Evolutionary conservation across 1,140 invertebrate species (phyloP), one percentile per base, ranked within the genome.

Genomic region (Diorhabda carinulata): DNA sequence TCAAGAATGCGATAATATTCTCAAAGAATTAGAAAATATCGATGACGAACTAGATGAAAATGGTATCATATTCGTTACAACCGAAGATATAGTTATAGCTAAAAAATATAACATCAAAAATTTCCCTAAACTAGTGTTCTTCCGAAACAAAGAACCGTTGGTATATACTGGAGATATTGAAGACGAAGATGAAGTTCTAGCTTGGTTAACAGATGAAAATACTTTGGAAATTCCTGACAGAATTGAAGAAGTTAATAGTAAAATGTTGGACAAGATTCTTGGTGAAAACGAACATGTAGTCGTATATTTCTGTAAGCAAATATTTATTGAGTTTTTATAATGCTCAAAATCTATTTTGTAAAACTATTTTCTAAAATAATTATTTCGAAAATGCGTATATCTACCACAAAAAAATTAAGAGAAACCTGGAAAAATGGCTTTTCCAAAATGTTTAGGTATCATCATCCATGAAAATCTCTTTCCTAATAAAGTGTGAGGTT

Each of bases 21-120:
- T 96, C 9, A 87, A 92, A 8, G 93, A 95, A 79, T 82, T 97
- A 57, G 95, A 97, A 79, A 94, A 95, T 73, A 95, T 97, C 73
- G 95, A 98, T 77, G 95, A 97, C 80, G 94, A 97, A 80, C 82
- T 96, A 3, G 95, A 97, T 79, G 94, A 96, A 83, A 92, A 92
- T 71, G 95, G 94, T 62, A 96, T 97, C 70, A 91, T 96, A 67
- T 96, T 97, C 81, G 93, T 97, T 0, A 96, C 94, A 43, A 96
- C 95, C 2, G 93, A 96, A 83, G 94, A 97, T 79, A 84, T 85
- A 3, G 79, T 81, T 2, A 81, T 94, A 60, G 94, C 94, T 1
- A 95, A 94, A 80, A 94, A 94, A 81, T 87, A 94, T 74, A 90
- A 90, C 71, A 91, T 96, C 73, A 94, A 91, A 76, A 87, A 83